Percentiles rank a stretch among this genome's conserved stretches.
Evolutionary conservation across 1,140 invertebrate species (phyloP).

Genomic region (Acromyrmex echinatior): DNA sequence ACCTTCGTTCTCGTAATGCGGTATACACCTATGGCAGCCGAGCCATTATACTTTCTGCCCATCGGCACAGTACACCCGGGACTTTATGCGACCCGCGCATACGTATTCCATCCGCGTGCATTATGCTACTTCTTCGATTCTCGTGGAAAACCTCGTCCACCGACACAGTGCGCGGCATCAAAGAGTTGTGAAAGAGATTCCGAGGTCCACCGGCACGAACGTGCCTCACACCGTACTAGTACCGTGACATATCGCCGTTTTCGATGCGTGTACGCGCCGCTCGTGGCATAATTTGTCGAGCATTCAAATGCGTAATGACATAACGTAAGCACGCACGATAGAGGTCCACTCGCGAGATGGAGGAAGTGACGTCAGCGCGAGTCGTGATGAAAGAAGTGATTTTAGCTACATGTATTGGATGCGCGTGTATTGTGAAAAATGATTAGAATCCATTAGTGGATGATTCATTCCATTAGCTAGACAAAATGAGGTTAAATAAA

Average conservation of each 20-base stretch:
- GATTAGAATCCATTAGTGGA: constrained; percentile 27
- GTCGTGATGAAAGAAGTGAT: neutral
- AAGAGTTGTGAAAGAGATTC: constrained; percentile 63
- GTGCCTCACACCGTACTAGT: neutral
- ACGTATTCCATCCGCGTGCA: constrained; percentile 63
- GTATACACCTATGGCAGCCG: constrained; percentile 56
- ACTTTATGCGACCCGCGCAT: constrained; percentile 71
- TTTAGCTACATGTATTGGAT: constrained; percentile 1
- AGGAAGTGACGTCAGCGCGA: constrained; percentile 31
- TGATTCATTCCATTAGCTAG: too few species aligned
- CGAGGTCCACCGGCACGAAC: constrained; percentile 19
- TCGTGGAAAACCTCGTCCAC: constrained; percentile 54
- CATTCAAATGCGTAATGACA: constrained; percentile 73
- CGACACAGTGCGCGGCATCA: constrained; percentile 41
- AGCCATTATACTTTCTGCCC: constrained; percentile 65
- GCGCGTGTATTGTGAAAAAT: constrained; percentile 12
- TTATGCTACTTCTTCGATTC: constrained; percentile 68
- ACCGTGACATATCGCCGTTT: constrained; percentile 25
- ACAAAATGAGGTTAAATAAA: too few species aligned
- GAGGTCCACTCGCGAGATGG: constrained; percentile 20
- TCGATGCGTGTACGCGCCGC: neutral
- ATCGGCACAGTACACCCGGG: constrained; percentile 59
- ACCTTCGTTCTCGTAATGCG: constrained; percentile 61
- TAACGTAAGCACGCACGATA: constrained; percentile 64
- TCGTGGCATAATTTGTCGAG: constrained; percentile 69